Evolutionary conservation across 1,140 invertebrate genomes (phyloP).

Genomic region (Platyscapa corneri): DNA sequence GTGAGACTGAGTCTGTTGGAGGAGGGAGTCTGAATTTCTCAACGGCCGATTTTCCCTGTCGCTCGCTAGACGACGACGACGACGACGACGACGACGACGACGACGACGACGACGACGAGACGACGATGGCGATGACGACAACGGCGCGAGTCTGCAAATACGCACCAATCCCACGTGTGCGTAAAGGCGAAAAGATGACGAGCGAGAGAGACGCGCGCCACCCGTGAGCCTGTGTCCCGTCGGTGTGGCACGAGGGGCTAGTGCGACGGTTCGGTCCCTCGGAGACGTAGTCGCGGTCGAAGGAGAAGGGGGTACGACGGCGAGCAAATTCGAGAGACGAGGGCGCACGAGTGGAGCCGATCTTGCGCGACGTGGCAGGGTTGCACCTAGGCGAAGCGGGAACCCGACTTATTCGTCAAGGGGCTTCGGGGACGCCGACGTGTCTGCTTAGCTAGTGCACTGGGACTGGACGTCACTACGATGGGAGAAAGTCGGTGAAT

Average conservation of each 20-base stretch:
- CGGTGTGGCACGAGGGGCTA: too few relatives aligned
- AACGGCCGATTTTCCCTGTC: conserved; percentile 58
- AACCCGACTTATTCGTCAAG: neutral
- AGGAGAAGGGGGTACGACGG: neutral
- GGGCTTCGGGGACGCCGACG: neutral
- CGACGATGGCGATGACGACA: neutral
- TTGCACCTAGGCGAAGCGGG: neutral
- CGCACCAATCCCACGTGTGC: conserved; percentile 54
- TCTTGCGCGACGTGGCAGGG: neutral
- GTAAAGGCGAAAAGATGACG: conserved; percentile 72
- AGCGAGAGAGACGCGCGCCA: conserved; percentile 64
- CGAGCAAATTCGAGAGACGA: conserved; percentile 27
- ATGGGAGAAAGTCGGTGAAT: conserved; percentile 19
- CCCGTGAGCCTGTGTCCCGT: conserved; percentile 3
- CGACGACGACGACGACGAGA: neutral
- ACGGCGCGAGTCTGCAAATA: neutral
- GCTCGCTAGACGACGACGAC: conserved; percentile 39
- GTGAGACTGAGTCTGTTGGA: conserved; percentile 8
- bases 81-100: neutral
- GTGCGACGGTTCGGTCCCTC: neutral
- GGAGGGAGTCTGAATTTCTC: conserved; percentile 34
- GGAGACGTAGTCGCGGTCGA: conserved; percentile 17
- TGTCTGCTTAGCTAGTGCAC: neutral
- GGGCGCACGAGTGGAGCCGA: neutral
- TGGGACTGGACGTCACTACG: neutral